Base-by-base conservation (phyloP, 2,888 invertebrate genomes). In the Oscheius sp. region DNA sequence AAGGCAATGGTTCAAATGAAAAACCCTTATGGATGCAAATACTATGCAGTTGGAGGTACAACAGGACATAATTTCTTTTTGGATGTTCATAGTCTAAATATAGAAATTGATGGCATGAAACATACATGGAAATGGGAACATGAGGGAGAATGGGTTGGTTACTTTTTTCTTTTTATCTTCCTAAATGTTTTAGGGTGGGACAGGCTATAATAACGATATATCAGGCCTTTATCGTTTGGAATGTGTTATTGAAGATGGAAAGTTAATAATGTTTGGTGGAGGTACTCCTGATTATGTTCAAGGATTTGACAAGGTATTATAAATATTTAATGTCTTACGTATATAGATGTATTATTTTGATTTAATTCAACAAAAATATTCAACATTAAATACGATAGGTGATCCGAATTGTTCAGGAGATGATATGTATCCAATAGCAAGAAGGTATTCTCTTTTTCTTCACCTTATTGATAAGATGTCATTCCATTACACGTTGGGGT, bases 41-140 rank as follows among this genome's bases (percentile, higher is more conserved):
- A 74, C 28, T 82, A 80, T 56, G 51, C 78, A 22, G 56, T 80
- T 56, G 82, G 82, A 12, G 82, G 82, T 32, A 82, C 82, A 1
- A 67, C 71, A 8, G 82, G 82, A 0, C 67, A 62, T 30, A 41
- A 68, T 8, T 80, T 76, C 69, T 67, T 68, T 41, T 70, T 77
- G 54, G 69, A 74, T 47, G 68, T 80, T 2, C 63, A 68, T 51
- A 41, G 14, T 9, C 33, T 38, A 17, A 36, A 30, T 24, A n/a
- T 12, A n/a, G 36, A n/a, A 6, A 28, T 8, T 50, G 50, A 64
- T 14, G 24, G 41, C 9, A 17, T 2, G 9, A 9, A 54, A 12
- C 20, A 22, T 12, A 26, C 32, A 2, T 68, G 68, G 68, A 38
- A 14, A 4, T 54, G 54, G 63, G 36, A 47, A 50, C 50, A 30